These are phyloP conservation scores for Toxotes lorentzi DNA, from an alignment of 2,797 vertebrate species.

Conservation along the genomic window DNA sequence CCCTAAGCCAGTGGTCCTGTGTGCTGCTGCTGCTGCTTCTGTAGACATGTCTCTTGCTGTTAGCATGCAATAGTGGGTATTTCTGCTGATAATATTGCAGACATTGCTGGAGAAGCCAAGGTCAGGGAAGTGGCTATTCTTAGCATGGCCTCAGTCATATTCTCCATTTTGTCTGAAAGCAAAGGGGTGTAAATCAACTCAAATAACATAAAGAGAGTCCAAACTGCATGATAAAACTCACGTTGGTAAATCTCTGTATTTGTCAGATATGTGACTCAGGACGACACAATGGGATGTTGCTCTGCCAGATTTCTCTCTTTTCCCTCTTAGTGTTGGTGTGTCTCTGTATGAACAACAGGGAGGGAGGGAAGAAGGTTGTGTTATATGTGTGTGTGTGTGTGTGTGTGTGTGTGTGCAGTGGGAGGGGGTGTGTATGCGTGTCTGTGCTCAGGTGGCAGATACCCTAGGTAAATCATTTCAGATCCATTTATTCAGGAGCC, in stretches of 20 bases:
- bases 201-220: conserved; percentile 22
- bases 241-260: conserved; percentile 21
- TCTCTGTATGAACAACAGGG: conserved; percentile 49
- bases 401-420: conserved; percentile 11
- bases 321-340: conserved; percentile 40
- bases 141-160: conserved; percentile 23
- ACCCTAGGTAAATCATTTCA: conserved; percentile 80
- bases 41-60: conserved; percentile 50
- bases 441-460: conserved; percentile 77
- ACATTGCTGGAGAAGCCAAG: conserved; percentile 17
- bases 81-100: conserved; percentile 55
- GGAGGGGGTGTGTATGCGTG: conserved; percentile 16
- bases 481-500: conserved; percentile 83
- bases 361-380: conserved; percentile 19
- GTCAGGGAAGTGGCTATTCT: conserved; percentile 43
- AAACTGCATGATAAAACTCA: conserved; percentile 19
- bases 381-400: conserved; percentile 23
- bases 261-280: conserved; percentile 53
- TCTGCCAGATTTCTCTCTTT: conserved; percentile 33
- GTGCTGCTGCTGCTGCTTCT: conserved; percentile 38
- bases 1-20: conserved; percentile 60
- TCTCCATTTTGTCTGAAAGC: conserved; percentile 34
- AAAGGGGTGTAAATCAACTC: conserved; percentile 42
- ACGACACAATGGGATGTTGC: conserved; percentile 46
- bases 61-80: conserved; percentile 35